Base-by-base conservation (phyloP, 2,797 vertebrate genomes). In the Enteromius paludinosus region DNA sequence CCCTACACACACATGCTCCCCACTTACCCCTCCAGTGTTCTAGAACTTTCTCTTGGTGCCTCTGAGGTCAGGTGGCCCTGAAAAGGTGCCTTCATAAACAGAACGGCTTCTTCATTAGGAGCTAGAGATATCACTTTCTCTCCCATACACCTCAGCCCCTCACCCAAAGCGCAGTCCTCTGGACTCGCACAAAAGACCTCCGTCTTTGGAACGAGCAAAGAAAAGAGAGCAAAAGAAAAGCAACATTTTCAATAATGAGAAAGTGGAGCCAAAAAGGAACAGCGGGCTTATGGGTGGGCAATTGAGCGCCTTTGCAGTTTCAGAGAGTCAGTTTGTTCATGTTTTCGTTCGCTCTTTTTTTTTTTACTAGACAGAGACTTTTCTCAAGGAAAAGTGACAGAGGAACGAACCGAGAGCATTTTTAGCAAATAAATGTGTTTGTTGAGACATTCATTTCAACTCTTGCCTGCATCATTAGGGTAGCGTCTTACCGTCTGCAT, bases 111-210 rank as follows among this genome's bases (percentile, higher is more conserved):
- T 90, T 90, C 86, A 92, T 93, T 94, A 91, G 91, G 73, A 68
- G 84, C 84, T 85, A 90, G 91, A 89, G 91, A 91, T 93, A 92
- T 93, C 92, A 92, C 89, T 91, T 92, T 92, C 92, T 88, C 88
- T 78, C 62, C 81, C 83, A 79, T 83, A 88, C 88, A 89, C 89
- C 64, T 90, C 85, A 85, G 85, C 80, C 84, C 86, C 89, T 83
- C 89, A 81, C 90, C 90, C 82, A 85, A 89, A 92, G 87, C 84
- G 80, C 79, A 41, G 75, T 81, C 86, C 87, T 89, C 90, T 87
- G 87, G 90, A 86, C 87, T 83, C 76, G 62, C 87, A 92, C 85
- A 90, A 91, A 89, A 85, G 86, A 78, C 35, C 88, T 82, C 35
- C 7, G n/a, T 82, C 23, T 84, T 85, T 87, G 64, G 64, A 79